Evolutionary conservation across 2,797 vertebrate genomes (phyloP).

Genomic region (Sternarchorhynchus goeldii): DNA sequence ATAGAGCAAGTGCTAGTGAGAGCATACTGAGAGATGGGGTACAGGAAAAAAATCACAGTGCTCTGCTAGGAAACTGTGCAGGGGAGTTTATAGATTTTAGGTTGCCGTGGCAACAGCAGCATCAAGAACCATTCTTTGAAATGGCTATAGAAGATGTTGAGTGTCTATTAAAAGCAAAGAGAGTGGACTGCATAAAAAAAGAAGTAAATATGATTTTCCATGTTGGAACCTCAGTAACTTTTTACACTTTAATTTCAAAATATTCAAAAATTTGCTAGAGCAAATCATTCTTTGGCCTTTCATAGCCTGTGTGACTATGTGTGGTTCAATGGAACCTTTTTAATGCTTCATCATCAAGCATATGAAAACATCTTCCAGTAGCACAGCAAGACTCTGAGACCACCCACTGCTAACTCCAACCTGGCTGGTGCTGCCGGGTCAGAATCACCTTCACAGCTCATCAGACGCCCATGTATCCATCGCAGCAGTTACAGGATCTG

Average conservation of each 20-base stretch:
- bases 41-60: conserved; percentile 37
- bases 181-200: conserved; percentile 24
- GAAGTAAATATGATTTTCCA: conserved; percentile 41
- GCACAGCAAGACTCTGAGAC: conserved; percentile 24
- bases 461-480: neutral
- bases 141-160: conserved; percentile 52
- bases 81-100: conserved; percentile 58
- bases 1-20: conserved; percentile 28
- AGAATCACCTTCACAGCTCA: neutral
- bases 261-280: conserved; percentile 1
- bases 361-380: conserved; percentile 16
- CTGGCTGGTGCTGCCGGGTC: neutral
- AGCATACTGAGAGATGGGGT: conserved; percentile 8
- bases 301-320: neutral
- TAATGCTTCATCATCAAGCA: conserved; percentile 21
- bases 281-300: neutral
- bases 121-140: conserved; percentile 56
- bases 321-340: conserved; percentile 15
- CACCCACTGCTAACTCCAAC: conserved; percentile 21
- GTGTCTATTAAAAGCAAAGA: conserved; percentile 52
- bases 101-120: conserved; percentile 59
- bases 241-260: conserved; percentile 12
- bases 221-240: conserved; percentile 12
- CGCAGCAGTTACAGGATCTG: neutral
- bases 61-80: conserved; percentile 48